phyloP scores from a whole-genome alignment of 2,888 invertebrate species.

The Iselma pallidipennis region DNA sequence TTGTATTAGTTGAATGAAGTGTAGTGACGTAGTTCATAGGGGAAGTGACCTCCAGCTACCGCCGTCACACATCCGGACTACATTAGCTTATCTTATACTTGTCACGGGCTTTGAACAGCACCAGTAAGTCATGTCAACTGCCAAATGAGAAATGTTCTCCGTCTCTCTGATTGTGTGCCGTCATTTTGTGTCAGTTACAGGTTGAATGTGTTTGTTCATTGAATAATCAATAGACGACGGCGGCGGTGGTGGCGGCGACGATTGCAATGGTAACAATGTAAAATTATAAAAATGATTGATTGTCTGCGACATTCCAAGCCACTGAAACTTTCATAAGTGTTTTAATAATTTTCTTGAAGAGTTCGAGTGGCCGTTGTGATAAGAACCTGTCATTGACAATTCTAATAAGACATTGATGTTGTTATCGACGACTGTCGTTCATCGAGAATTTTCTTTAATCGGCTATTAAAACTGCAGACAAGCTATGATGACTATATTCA shows the following conservation, averaged over 20 bases:
- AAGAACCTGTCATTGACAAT: not conserved
- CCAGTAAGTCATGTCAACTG: slow-evolving; percentile 30
- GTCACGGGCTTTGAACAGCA: slow-evolving; percentile 28
- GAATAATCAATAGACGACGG: slow-evolving; percentile 26
- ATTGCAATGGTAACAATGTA: slow-evolving; percentile 11
- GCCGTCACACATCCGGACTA: slow-evolving; percentile 27
- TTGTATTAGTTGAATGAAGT: slow-evolving; percentile 19
- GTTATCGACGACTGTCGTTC: not conserved
- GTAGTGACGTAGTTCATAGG: slow-evolving; percentile 9
- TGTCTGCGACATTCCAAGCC: slow-evolving; percentile 12
- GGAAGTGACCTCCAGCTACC: slow-evolving; percentile 26
- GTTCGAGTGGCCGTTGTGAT: not conserved
- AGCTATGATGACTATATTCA: too few relatives aligned
- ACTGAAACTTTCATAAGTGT: slow-evolving; percentile 12
- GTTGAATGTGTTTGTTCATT: slow-evolving; percentile 27
- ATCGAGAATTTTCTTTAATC: too few relatives aligned
- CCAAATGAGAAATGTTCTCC: slow-evolving; percentile 35
- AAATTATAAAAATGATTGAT: slow-evolving; percentile 17
- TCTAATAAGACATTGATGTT: not conserved
- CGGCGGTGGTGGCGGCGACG: slow-evolving; percentile 10
- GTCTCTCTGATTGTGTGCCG: slow-evolving; percentile 14
- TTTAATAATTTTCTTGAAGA: not conserved
- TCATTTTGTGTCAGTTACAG: slow-evolving; percentile 30
- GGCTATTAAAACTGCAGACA: too few relatives aligned
- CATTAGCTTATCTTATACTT: slow-evolving; percentile 33